These are phyloP conservation scores for Lithophane socia DNA, from an alignment of 2,888 invertebrate species.

Conservation along the genomic window DNA sequence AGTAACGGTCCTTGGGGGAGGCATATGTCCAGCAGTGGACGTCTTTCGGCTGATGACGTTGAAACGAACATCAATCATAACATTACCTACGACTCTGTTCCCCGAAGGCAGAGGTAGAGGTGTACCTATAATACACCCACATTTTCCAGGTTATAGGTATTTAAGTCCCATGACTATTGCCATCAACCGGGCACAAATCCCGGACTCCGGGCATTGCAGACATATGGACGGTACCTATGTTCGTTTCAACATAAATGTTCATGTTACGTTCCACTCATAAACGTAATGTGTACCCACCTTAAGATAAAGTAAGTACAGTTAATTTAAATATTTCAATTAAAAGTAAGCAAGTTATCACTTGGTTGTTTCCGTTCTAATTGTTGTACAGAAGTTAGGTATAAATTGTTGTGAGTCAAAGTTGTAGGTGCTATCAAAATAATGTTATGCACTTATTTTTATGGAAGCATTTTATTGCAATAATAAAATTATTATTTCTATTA, in stretches of 20 bases:
- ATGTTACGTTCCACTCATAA: neutral
- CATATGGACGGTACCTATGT: neutral
- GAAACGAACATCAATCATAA: neutral
- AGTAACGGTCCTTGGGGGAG: no score
- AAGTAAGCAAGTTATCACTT: constrained; percentile 28
- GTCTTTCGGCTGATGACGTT: no score
- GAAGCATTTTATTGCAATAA: neutral
- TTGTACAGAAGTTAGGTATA: neutral
- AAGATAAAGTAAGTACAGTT: constrained; percentile 10
- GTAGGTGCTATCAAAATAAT: constrained; percentile 23
- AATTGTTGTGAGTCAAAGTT: constrained; percentile 19
- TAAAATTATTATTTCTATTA: constrained; percentile 14
- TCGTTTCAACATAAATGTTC: neutral
- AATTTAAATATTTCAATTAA: constrained; percentile 33
- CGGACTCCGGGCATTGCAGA: neutral
- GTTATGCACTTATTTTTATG: constrained; percentile 27
- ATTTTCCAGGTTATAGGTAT: neutral
- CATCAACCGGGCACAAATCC: neutral
- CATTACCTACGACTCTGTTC: neutral
- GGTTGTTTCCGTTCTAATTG: constrained; percentile 52
- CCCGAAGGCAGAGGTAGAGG: neutral
- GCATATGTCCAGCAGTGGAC: no score
- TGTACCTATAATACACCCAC: neutral
- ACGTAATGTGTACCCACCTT: neutral
- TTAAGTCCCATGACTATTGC: no score